These are phyloP conservation scores for Plagodis pulveraria DNA, from an alignment of 2,888 invertebrate species.

Conservation along the genomic window DNA sequence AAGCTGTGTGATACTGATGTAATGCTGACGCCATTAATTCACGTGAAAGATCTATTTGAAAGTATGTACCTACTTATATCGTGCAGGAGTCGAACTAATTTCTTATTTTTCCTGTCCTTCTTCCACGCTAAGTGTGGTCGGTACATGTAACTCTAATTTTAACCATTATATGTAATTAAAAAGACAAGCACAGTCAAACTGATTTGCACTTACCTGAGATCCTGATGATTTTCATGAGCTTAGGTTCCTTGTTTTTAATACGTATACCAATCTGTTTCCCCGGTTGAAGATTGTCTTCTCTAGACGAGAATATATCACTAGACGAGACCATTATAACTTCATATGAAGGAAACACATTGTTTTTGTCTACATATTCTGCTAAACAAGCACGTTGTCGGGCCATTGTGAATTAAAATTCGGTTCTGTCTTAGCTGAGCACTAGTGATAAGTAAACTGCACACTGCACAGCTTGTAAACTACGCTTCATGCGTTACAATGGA, in stretches of 20 bases:
- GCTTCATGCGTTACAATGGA: conserved; percentile 6
- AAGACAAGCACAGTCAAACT: not conserved
- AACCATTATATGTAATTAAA: too few species aligned
- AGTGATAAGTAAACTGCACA: conserved; percentile 37
- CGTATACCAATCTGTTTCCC: conserved; percentile 55
- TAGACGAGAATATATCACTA: conserved; percentile 45
- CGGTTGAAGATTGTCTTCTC: conserved; percentile 47
- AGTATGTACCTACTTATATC: too few species aligned
- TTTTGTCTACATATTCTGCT: conserved; percentile 66
- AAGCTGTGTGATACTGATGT: too few species aligned
- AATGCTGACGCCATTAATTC: too few species aligned
- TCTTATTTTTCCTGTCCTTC: too few species aligned
- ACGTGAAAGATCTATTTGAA: too few species aligned
- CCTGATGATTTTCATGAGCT: conserved; percentile 56
- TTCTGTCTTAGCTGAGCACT: conserved; percentile 20
- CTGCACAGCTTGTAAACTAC: conserved; percentile 12
- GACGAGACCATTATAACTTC: conserved; percentile 55
- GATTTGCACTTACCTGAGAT: conserved; percentile 55
- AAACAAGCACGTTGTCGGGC: conserved; percentile 52
- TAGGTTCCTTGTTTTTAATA: conserved; percentile 43
- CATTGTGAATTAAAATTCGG: conserved; percentile 44
- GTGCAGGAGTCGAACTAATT: too few species aligned
- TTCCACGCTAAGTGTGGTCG: too few species aligned
- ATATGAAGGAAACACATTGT: conserved; percentile 55
- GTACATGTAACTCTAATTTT: too few species aligned